phyloP scores from a whole-genome alignment of 1,140 invertebrate species.

The Drosophila biarmipes region DNA sequence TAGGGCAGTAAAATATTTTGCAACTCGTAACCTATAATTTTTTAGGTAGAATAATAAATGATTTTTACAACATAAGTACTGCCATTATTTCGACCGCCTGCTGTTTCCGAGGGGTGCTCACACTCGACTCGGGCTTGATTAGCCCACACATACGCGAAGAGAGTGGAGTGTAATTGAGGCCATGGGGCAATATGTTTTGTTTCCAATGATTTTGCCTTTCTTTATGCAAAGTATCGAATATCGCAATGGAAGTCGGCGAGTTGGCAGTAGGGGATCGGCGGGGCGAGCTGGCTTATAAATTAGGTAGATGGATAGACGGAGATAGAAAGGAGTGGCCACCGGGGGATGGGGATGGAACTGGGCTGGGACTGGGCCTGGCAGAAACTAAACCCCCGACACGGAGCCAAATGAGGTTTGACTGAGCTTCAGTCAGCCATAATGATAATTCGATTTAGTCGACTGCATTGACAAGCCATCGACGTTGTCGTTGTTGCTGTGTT shows the following conservation, averaged over 20 bases:
- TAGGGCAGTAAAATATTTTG: neutral
- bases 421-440: constrained; percentile 84
- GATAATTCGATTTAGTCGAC: constrained; percentile 84
- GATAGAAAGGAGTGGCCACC: constrained; percentile 1
- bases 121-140: constrained; percentile 49
- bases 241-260: constrained; percentile 65
- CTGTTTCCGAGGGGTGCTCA: constrained; percentile 12
- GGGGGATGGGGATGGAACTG: constrained; percentile 1
- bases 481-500: constrained; percentile 26
- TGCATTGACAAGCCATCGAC: constrained; percentile 72
- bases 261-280: constrained; percentile 18
- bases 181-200: constrained; percentile 82
- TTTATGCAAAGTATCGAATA: constrained; percentile 80
- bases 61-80: neutral
- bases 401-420: constrained; percentile 82
- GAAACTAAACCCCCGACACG: constrained; percentile 48
- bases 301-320: constrained; percentile 38
- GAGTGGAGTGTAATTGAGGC: constrained; percentile 79
- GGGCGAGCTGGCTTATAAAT: constrained; percentile 31
- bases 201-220: constrained; percentile 82
- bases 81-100: neutral
- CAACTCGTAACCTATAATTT: neutral
- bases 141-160: constrained; percentile 52
- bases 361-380: constrained; percentile 1
- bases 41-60: neutral